Evolutionary conservation across 2,888 invertebrate genomes (phyloP), one percentile per base, ranked within the genome.

Genomic region (Pandemis cinnamomeana): DNA sequence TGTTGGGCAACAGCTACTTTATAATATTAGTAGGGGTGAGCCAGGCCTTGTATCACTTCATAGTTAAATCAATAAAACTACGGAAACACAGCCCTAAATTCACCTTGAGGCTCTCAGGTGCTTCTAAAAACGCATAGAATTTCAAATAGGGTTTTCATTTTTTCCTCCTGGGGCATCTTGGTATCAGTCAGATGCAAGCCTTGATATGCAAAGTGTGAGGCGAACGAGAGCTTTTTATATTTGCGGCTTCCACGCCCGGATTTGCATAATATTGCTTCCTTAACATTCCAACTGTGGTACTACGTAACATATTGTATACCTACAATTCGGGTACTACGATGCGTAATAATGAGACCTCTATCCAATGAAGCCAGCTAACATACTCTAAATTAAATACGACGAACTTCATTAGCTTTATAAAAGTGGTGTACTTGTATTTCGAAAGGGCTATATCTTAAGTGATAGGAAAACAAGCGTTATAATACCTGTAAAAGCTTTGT

Each of bases 231-330:
- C 91, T 93, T 93, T 93, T 93, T 93, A 91, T 93, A 91, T 92
- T 92, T 93, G 91, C 89, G 91, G 89, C 85, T 89, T 87, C 91
- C 88, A 91, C 88, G 89, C 86, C 87, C 83, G 87, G 87, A 93
- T 94, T 94, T 93, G 91, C 94, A 94, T 94, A 94, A 94, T 94
- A 94, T 94, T 94, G 93, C 94, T 94, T 94, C 92, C 87, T 92
- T 91, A 93, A 92, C 91, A 91, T 92, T 92, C 84, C 87, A 86
- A 82, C 87, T 87, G 85, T 86, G 84, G 83, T 85, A 84, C 86
- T 86, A 87, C 84, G 87, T 87, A 87, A 87, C 87, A 87, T 86
- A 87, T 83, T 83, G 83, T 82, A 86, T 85, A 84, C 79, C 82
- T 83, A 80, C 80, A 80, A 79, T 80, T 75, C 72, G 68, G 71